phyloP scores from a whole-genome alignment of 2,113 vertebrate species.

The Cyanoramphus novaezelandiae region DNA sequence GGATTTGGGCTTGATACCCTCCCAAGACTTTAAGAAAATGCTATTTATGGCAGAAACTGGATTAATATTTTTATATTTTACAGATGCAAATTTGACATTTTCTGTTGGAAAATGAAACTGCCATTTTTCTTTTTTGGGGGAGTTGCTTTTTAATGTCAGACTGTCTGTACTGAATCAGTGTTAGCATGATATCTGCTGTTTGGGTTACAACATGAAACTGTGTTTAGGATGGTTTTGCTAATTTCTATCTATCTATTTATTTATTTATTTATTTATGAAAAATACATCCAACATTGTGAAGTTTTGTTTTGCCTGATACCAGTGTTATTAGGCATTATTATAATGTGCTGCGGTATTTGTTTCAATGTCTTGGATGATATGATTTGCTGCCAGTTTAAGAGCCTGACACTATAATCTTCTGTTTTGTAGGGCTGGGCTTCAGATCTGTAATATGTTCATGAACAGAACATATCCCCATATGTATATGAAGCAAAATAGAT shows the following conservation, averaged over 20 bases:
- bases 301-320: not conserved
- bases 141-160: not conserved
- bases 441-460: not conserved
- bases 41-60: not conserved
- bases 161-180: not conserved
- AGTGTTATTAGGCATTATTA: not conserved
- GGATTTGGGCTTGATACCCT: not conserved
- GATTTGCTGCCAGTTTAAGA: not conserved
- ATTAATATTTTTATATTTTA: conserved; percentile 1
- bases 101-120: not conserved
- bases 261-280: not conserved
- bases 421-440: not conserved
- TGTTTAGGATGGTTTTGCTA: not conserved
- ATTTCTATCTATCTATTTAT: not conserved
- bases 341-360: not conserved
- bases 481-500: not conserved
- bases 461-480: not conserved
- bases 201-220: not conserved
- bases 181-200: not conserved
- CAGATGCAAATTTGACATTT: not conserved
- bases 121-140: not conserved
- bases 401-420: not conserved
- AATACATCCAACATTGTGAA: not conserved
- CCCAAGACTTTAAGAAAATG: not conserved
- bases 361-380: not conserved